phyloP scores from a whole-genome alignment of 2,888 invertebrate genomes.

The Philopedon plagiatum region DNA sequence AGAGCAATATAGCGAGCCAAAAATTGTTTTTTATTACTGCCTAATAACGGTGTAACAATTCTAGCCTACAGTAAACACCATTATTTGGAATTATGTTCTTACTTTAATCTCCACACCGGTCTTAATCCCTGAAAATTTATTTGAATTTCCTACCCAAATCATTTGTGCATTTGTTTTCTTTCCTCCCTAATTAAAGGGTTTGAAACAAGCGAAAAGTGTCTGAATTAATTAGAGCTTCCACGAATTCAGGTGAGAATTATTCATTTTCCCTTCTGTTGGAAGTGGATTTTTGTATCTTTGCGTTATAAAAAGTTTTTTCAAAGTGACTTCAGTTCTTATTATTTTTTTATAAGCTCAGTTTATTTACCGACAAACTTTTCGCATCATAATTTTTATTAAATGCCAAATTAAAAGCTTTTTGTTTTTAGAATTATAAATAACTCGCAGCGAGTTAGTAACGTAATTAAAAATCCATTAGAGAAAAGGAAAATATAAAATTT shows the following conservation, averaged over 20 bases:
- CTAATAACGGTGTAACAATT: background rate
- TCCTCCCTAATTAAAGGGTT: constrained; percentile 46
- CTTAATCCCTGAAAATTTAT: constrained; percentile 29
- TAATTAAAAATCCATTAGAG: too few species aligned
- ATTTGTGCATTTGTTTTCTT: constrained; percentile 49
- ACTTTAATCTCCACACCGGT: constrained; percentile 41
- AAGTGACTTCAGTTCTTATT: background rate
- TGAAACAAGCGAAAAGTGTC: constrained; percentile 41
- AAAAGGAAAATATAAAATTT: too few species aligned
- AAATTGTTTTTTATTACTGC: too few species aligned
- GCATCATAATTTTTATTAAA: too few species aligned
- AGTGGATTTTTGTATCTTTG: background rate
- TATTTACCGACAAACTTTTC: background rate
- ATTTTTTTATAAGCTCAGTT: background rate
- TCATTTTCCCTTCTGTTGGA: constrained; percentile 13
- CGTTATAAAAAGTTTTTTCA: background rate
- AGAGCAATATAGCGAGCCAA: too few species aligned
- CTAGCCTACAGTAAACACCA: constrained; percentile 8
- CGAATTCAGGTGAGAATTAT: constrained; percentile 39
- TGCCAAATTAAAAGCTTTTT: too few species aligned
- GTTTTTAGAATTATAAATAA: too few species aligned
- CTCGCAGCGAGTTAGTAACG: too few species aligned
- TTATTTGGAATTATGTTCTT: constrained; percentile 47
- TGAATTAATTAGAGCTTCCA: constrained; percentile 42
- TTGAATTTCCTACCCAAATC: constrained; percentile 45